These are phyloP conservation scores for Atrichornis clamosus DNA, from an alignment of 2,113 vertebrate species.

Conservation along the genomic window DNA sequence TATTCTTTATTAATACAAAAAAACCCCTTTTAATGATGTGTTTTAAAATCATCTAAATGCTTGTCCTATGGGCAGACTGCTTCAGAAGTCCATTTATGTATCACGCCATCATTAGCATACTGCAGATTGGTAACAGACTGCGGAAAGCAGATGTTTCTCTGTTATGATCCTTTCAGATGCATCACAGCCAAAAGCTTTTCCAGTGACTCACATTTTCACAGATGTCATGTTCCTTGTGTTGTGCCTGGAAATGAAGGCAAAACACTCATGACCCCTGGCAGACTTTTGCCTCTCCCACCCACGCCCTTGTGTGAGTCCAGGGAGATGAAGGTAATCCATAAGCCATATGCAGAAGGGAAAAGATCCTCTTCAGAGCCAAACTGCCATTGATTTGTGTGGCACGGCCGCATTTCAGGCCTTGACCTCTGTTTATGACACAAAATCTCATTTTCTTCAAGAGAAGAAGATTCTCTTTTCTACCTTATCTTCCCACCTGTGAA, in stretches of 20 bases:
- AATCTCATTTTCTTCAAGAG: background rate
- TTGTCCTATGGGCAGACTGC: background rate
- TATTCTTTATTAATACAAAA: background rate
- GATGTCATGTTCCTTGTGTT: background rate
- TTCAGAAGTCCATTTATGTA: background rate
- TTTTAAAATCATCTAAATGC: background rate
- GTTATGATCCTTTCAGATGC: background rate
- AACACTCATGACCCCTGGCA: background rate
- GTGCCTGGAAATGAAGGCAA: slow-evolving; percentile 12
- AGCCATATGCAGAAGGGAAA: background rate
- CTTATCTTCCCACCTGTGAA: background rate
- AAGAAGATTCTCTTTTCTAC: background rate
- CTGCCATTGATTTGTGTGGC: background rate
- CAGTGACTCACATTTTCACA: slow-evolving; percentile 40
- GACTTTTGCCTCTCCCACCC: background rate
- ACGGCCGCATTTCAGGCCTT: fast-evolving
- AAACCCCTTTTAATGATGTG: background rate
- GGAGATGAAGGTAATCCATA: background rate
- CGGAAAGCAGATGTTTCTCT: background rate
- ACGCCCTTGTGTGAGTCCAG: background rate
- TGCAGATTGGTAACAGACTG: background rate
- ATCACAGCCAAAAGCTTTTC: background rate
- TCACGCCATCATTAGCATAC: background rate
- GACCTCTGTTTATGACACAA: background rate
- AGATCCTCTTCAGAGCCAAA: background rate